phyloP scores from a whole-genome alignment of 2,888 invertebrate genomes.

The Liopterus haemorrhoidalis region DNA sequence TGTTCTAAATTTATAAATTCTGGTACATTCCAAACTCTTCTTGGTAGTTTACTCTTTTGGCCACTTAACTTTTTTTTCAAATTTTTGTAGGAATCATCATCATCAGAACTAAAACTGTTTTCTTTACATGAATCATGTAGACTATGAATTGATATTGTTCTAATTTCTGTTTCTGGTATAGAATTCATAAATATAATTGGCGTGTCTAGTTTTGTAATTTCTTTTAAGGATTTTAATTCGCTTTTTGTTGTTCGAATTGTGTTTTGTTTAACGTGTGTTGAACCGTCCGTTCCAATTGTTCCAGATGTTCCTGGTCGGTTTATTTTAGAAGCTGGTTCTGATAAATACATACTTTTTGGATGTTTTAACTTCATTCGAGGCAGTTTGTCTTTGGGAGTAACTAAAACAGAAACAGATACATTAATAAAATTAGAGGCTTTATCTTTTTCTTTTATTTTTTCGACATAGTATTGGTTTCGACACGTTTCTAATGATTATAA shows the following conservation, averaged over 20 bases:
- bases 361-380: neutral
- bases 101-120: too few species aligned
- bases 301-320: neutral
- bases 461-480: too few species aligned
- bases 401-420: too few species aligned
- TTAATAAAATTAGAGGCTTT: too few species aligned
- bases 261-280: constrained; percentile 11
- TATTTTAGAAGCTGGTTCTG: neutral
- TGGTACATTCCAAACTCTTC: too few species aligned
- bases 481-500: too few species aligned
- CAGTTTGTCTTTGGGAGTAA: neutral
- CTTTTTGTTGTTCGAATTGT: constrained; percentile 21
- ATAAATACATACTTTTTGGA: constrained; percentile 3
- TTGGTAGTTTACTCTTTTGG: too few species aligned
- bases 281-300: constrained; percentile 2
- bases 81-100: too few species aligned
- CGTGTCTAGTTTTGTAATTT: constrained; percentile 9
- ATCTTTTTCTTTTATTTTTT: too few species aligned
- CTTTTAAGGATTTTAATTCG: constrained; percentile 17
- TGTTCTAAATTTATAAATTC: neutral
- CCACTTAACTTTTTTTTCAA: too few species aligned
- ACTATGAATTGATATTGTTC: constrained; percentile 14
- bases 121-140: too few species aligned
- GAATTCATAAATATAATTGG: constrained; percentile 17
- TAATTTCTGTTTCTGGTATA: constrained; percentile 19